Conservation (phyloP, 2,888 invertebrate genomes). For the Ormia ochracea region DNA sequence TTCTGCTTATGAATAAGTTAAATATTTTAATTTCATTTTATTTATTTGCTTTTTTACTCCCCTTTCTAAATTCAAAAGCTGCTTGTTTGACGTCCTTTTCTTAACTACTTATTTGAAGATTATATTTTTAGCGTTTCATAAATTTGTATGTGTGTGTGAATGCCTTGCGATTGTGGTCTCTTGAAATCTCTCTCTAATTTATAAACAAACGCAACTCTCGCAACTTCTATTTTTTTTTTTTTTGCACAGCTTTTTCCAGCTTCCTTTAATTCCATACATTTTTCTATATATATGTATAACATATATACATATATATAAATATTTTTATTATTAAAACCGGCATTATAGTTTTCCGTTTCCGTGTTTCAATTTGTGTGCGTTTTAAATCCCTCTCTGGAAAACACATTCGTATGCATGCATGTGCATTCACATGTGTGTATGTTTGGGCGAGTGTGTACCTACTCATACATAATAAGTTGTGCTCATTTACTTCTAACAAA, state of each 20-base stretch:
- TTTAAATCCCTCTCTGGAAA: too few species aligned
- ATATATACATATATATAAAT: background rate
- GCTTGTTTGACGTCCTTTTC: slow-evolving; percentile 27
- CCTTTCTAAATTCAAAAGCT: background rate
- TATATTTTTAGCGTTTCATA: slow-evolving; percentile 41
- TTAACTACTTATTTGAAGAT: slow-evolving; percentile 42
- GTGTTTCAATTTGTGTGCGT: too few species aligned
- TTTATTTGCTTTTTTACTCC: background rate
- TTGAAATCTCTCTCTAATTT: slow-evolving; percentile 6
- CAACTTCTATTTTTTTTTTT: slow-evolving; percentile 5
- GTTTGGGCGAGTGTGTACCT: too few species aligned
- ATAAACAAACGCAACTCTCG: slow-evolving; percentile 23
- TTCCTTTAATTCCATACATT: slow-evolving; percentile 7
- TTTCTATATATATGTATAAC: too few species aligned
- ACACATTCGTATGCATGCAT: too few species aligned
- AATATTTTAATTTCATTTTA: background rate
- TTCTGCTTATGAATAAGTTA: background rate
- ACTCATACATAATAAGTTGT: too few species aligned
- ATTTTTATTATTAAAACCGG: too few species aligned
- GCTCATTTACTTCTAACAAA: too few species aligned
- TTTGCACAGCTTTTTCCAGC: slow-evolving; percentile 30
- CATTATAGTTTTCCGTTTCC: too few species aligned
- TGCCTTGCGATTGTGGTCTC: background rate
- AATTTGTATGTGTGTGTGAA: too few species aligned
- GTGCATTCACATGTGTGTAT: too few species aligned